Conservation (phyloP, 1,140 invertebrate species). For the Lethrus apterus region DNA sequence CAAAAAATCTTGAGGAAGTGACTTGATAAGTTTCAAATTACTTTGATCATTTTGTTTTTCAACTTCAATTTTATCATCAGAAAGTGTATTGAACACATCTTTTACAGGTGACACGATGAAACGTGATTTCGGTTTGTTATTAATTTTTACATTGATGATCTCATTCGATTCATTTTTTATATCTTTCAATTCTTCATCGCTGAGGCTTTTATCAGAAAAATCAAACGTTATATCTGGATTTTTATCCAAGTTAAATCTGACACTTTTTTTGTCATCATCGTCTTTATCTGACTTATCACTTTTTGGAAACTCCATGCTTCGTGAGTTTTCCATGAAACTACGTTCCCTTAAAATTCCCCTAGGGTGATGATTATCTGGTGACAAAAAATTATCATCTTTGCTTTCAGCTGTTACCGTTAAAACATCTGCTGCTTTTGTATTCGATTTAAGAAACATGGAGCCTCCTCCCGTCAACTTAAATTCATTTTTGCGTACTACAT, state of each 20-base stretch:
- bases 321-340: conserved; percentile 28
- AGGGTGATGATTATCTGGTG: conserved; percentile 28
- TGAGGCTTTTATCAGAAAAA: conserved; percentile 34
- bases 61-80: neutral
- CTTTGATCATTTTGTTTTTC: conserved; percentile 1
- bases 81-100: conserved; percentile 14
- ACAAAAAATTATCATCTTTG: conserved; percentile 20
- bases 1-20: conserved; percentile 48
- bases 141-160: conserved; percentile 24
- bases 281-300: conserved; percentile 33
- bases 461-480: conserved; percentile 50
- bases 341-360: conserved; percentile 66
- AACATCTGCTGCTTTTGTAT: conserved; percentile 44
- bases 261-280: conserved; percentile 67
- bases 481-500: conserved; percentile 35
- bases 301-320: conserved; percentile 36
- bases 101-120: conserved; percentile 24
- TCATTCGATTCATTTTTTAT: conserved; percentile 25
- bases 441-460: conserved; percentile 63
- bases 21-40: conserved; percentile 42
- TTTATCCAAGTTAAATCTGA: conserved; percentile 53
- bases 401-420: conserved; percentile 16
- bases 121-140: conserved; percentile 21
- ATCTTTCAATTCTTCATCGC: conserved; percentile 29
- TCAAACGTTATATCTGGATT: conserved; percentile 31